A percentile compares a stretch with the other conserved stretches of the same genome.
These are phyloP conservation scores for Denticeps clupeoides DNA, from an alignment of 2,797 vertebrate species.

Conservation along the genomic window DNA sequence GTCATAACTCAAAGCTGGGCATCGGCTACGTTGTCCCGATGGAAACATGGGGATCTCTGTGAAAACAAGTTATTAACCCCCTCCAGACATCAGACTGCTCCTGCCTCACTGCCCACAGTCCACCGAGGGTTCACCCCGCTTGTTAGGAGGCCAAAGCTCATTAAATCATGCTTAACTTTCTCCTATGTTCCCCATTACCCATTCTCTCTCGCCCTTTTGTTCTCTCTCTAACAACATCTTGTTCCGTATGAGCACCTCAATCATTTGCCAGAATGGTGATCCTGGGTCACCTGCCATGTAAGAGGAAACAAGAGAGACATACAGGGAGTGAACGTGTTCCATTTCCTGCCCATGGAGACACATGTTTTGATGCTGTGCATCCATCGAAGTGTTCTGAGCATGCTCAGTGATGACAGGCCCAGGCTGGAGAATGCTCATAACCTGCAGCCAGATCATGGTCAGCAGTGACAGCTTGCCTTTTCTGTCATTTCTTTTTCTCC, in stretches of 20 bases:
- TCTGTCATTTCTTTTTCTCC: neutral
- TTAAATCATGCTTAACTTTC: slow-evolving; percentile 34
- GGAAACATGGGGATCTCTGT: neutral
- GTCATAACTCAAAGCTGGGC: neutral
- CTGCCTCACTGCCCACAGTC: slow-evolving; percentile 1
- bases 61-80: slow-evolving; percentile 17
- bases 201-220: neutral
- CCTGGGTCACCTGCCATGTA: slow-evolving; percentile 5
- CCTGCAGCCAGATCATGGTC: neutral
- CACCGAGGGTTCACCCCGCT: slow-evolving; percentile 25
- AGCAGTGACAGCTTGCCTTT: neutral
- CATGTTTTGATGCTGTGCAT: slow-evolving; percentile 16
- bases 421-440: slow-evolving; percentile 8
- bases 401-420: slow-evolving; percentile 2
- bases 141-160: slow-evolving; percentile 32
- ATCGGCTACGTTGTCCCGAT: no score
- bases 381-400: slow-evolving; percentile 5
- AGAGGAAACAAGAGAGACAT: neutral
- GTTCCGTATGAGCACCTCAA: slow-evolving; percentile 1
- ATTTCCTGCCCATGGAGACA: slow-evolving; percentile 19
- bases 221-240: neutral
- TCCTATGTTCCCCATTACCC: neutral
- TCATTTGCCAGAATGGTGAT: slow-evolving; percentile 18
- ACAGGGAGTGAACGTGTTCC: slow-evolving; percentile 15
- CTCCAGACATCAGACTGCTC: slow-evolving; percentile 9